Base-by-base conservation (phyloP, 2,113 vertebrate genomes). In the Mormyrus lacerda region DNA sequence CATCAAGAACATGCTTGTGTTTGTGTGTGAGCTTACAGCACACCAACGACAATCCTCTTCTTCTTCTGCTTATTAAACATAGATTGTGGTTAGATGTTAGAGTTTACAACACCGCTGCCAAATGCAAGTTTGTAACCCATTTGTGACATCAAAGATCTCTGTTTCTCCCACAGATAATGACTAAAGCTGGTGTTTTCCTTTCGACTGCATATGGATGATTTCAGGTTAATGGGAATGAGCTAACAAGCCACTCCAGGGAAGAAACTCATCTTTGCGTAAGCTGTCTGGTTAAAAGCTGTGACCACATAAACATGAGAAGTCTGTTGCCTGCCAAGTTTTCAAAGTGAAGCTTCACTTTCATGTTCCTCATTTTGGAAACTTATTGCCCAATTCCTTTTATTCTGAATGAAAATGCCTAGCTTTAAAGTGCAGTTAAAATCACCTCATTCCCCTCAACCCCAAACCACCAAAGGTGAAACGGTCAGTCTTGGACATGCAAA, bases 401-500 rank as follows among this genome's bases (percentile, higher is more conserved):
- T 92, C 69, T 87, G 88, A 58, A 50, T 87, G 15, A 31, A 85
- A 87, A 88, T 69, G 82, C 50, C 88, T 55, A 88, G 89, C 48
- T 91, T 90, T 89, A 19, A 85, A 90, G 79, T 83, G 86, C 89
- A 88, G 48, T 87, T 13, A 88, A 88, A 86, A 76, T 48, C 19
- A 50, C 31, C 76, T 82, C 69, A 21, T 42, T 69, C 82, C 53
- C 50, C 65, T 73, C 69, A 76, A 39, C 73, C n/a, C 4, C 83
- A 39, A 58, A 85, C 83, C 85, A 53, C 50, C 50, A 51, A 87
- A 87, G 85, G 88, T 88, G 76, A 89, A 88, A 85, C 89, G 89
- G 90, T 91, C 89, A 90, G 88, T 88, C 50, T 89, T 88, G 65
- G 55, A 91, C 88, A 92, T 31, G 90, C 35, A 88, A 86, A 86